A percentile compares a stretch with the other conserved stretches of the same genome.
These are phyloP conservation scores for Paedocypris sp. DNA, from an alignment of 2,113 vertebrate genomes.

Conservation along the genomic window DNA sequence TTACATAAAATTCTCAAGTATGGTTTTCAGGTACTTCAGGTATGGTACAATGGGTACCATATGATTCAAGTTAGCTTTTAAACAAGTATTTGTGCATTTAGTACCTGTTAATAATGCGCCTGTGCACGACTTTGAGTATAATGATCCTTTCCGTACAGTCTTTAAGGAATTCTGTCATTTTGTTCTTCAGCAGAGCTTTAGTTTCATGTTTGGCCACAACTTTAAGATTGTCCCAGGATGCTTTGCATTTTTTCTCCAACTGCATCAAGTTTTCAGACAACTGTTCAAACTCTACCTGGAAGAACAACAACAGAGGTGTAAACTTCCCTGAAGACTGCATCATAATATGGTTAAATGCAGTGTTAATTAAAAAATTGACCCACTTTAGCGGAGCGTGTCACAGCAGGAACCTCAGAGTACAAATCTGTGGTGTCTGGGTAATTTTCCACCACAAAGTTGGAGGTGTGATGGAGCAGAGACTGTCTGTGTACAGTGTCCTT, in stretches of 20 bases:
- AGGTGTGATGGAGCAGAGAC: constrained; percentile 84
- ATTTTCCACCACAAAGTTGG: constrained; percentile 75
- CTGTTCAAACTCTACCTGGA: constrained; percentile 86
- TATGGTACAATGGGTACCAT: too few relatives aligned
- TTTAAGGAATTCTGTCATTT: constrained; percentile 81
- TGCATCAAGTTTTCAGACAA: constrained; percentile 79
- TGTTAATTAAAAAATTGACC: constrained; percentile 26
- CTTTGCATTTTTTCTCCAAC: constrained; percentile 75
- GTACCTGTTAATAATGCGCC: constrained; percentile 84
- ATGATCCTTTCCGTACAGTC: constrained; percentile 78
- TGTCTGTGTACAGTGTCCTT: constrained; percentile 93
- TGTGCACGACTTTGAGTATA: constrained; percentile 82
- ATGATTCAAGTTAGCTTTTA: too few relatives aligned
- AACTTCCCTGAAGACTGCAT: too few relatives aligned
- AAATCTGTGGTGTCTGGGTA: constrained; percentile 80
- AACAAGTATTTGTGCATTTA: neutral
- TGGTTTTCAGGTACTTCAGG: too few relatives aligned
- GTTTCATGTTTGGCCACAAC: constrained; percentile 80
- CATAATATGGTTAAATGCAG: too few relatives aligned
- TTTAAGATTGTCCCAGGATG: constrained; percentile 85
- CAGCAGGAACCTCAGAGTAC: constrained; percentile 85
- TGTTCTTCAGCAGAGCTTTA: constrained; percentile 69
- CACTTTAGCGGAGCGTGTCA: constrained; percentile 84
- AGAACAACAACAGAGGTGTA: neutral
- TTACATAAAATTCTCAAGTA: too few relatives aligned